Percentiles rank a stretch among this genome's conserved stretches.
Evolutionary conservation across 2,888 invertebrate species (phyloP).

Genomic region (Teleogryllus oceanicus): DNA sequence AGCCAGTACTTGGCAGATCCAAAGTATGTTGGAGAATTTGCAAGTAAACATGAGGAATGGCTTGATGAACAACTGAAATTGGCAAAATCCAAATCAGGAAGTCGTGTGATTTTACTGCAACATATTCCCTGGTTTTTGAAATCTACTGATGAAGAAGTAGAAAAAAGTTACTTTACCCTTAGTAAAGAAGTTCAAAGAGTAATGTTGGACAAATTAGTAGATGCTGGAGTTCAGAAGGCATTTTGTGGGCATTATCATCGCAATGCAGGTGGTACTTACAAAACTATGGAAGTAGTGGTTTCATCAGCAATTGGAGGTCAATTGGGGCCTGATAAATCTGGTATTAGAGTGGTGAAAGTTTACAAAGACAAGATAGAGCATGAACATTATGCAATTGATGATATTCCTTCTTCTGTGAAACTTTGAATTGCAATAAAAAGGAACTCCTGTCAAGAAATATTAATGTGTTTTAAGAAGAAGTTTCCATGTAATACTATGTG

Average conservation of each 20-base stretch:
- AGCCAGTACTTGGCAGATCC: slow-evolving; percentile 46
- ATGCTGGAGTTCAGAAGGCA: slow-evolving; percentile 47
- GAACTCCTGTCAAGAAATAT: too few relatives aligned
- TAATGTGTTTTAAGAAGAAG: too few relatives aligned
- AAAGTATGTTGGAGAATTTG: slow-evolving; percentile 42
- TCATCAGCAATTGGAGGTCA: slow-evolving; percentile 52
- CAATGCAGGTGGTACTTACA: slow-evolving; percentile 49
- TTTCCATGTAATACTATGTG: too few relatives aligned
- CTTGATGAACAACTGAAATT: slow-evolving; percentile 45
- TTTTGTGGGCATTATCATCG: slow-evolving; percentile 54
- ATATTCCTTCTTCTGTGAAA: slow-evolving; percentile 36
- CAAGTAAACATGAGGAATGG: slow-evolving; percentile 48
- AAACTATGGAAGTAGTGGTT: slow-evolving; percentile 48
- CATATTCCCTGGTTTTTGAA: slow-evolving; percentile 51
- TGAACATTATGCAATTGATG: slow-evolving; percentile 45
- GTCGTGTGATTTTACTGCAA: slow-evolving; percentile 48
- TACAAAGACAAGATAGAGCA: slow-evolving; percentile 45
- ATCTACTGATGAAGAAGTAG: slow-evolving; percentile 43
- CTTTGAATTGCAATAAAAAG: too few relatives aligned
- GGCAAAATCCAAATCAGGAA: slow-evolving; percentile 39
- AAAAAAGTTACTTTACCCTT: slow-evolving; percentile 47
- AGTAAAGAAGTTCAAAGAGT: slow-evolving; percentile 41
- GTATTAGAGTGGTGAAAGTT: slow-evolving; percentile 49
- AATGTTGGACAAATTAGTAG: slow-evolving; percentile 47
- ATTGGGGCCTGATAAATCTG: slow-evolving; percentile 47